phyloP scores from a whole-genome alignment of 2,113 vertebrate genomes.

The Narcine bancroftii region DNA sequence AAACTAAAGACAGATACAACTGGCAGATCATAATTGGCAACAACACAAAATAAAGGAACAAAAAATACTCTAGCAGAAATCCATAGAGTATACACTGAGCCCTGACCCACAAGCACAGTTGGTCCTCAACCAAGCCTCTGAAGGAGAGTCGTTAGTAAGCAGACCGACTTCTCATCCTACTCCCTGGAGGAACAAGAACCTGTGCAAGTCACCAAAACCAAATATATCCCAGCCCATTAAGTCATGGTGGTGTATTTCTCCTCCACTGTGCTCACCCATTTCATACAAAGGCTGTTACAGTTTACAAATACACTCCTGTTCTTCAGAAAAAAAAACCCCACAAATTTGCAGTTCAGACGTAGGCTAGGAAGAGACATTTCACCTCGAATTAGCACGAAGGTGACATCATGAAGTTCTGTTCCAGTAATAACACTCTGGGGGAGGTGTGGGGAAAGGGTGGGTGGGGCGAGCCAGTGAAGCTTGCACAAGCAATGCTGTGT shows the following conservation, averaged over 20 bases:
- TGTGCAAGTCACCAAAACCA: background rate
- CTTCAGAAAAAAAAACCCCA: background rate
- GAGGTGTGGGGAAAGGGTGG: background rate
- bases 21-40: background rate
- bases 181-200: background rate
- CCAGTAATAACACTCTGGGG: background rate
- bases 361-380: slow-evolving; percentile 6
- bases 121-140: background rate
- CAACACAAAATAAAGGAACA: background rate
- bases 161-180: background rate
- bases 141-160: background rate
- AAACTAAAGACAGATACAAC: background rate
- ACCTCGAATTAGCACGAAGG: background rate
- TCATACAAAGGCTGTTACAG: background rate
- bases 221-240: background rate
- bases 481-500: background rate
- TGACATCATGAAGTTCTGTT: background rate
- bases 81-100: background rate
- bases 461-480: no score
- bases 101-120: background rate
- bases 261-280: no score
- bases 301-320: background rate
- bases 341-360: background rate
- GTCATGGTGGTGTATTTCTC: background rate
- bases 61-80: background rate